Percentiles rank a stretch among this genome's conserved stretches.
phyloP scores from a whole-genome alignment of 2,797 vertebrate genomes.

The Pitangus sulphuratus region DNA sequence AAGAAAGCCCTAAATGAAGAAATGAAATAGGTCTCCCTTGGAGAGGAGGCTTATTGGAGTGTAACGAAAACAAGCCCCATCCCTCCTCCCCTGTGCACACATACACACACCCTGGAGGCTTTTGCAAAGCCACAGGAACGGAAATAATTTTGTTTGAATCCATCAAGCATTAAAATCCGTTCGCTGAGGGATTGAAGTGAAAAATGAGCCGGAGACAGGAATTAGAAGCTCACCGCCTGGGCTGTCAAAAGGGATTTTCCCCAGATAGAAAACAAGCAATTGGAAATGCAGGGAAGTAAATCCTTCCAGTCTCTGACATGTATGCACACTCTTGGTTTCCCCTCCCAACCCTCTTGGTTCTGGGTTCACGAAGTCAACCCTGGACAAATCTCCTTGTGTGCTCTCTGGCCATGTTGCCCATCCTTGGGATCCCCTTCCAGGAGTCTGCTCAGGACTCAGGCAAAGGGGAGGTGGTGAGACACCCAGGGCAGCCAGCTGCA shows the following conservation, averaged over 20 bases:
- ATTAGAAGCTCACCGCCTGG: conserved; percentile 70
- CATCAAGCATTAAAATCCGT: conserved; percentile 76
- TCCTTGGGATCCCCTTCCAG: not conserved
- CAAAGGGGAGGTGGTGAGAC: not conserved
- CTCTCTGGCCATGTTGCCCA: not conserved
- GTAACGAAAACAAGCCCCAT: conserved; percentile 43
- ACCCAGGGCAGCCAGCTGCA: not conserved
- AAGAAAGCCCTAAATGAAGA: conserved; percentile 38
- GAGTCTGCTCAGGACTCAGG: not conserved
- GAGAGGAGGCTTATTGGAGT: conserved; percentile 48
- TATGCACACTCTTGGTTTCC: not conserved
- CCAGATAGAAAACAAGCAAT: conserved; percentile 68
- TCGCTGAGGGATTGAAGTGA: conserved; percentile 70
- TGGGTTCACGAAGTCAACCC: not conserved
- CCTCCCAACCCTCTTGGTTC: not conserved
- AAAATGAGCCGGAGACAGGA: conserved; percentile 72
- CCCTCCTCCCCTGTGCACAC: conserved; percentile 11
- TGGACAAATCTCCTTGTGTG: not conserved
- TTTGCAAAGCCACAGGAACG: conserved; percentile 69
- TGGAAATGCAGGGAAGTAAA: conserved; percentile 62
- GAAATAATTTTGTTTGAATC: conserved; percentile 76
- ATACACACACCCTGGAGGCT: conserved; percentile 48
- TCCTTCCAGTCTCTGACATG: conserved; percentile 31
- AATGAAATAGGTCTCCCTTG: conserved; percentile 29
- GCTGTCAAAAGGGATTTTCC: conserved; percentile 75